These are phyloP conservation scores for Callosobruchus maculatus DNA, from an alignment of 2,888 invertebrate genomes.

Conservation along the genomic window DNA sequence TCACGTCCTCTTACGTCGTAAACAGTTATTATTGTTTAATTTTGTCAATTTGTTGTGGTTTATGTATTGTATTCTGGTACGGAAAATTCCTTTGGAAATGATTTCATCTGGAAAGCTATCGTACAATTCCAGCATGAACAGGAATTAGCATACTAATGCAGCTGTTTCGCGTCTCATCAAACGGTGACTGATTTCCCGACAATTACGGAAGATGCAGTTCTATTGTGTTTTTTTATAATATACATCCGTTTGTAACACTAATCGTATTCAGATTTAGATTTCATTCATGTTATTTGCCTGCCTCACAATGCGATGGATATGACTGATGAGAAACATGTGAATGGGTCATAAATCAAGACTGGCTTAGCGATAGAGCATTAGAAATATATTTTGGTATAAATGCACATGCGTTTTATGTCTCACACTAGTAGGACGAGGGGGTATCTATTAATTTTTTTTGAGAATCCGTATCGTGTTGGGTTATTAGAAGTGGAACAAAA, in stretches of 20 bases:
- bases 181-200: neutral
- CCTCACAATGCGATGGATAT: neutral
- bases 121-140: neutral
- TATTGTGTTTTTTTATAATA: neutral
- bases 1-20: no score
- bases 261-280: neutral
- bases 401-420: no score
- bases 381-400: no score
- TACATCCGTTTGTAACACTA: neutral
- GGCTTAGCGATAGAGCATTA: neutral
- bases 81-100: neutral
- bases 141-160: neutral
- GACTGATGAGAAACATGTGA: neutral
- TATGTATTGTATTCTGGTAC: no score
- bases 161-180: neutral
- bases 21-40: no score
- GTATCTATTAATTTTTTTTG: no score
- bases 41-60: no score
- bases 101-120: neutral
- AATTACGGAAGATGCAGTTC: neutral
- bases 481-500: no score
- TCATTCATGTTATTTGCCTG: neutral
- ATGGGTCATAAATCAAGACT: neutral
- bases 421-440: no score
- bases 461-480: no score